A percentile compares a stretch with the other conserved stretches of the same genome.
Evolutionary conservation across 2,797 vertebrate genomes (phyloP).

Genomic region (Tragelaphus oryx): DNA sequence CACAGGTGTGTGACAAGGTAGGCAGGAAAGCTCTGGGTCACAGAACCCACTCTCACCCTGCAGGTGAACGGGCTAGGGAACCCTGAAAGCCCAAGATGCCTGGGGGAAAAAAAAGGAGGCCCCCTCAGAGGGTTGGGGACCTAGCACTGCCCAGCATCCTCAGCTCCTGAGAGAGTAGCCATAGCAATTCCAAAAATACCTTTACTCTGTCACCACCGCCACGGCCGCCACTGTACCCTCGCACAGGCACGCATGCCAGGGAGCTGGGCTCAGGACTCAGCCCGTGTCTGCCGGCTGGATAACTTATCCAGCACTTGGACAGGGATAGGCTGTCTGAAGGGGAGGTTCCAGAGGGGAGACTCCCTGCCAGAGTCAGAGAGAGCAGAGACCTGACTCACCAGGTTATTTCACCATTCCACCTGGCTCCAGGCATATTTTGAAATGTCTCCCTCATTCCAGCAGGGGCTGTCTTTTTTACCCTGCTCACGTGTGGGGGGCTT

Average conservation of each 20-base stretch:
- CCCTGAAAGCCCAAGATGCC: neutral
- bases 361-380: neutral
- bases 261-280: neutral
- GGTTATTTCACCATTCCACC: neutral
- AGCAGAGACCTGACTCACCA: neutral
- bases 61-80: neutral
- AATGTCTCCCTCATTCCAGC: neutral
- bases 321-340: neutral
- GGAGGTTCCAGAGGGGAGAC: neutral
- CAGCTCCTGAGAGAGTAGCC: neutral
- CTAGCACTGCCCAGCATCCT: neutral
- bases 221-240: rapidly evolving
- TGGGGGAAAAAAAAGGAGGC: neutral
- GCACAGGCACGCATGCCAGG: rapidly evolving
- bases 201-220: rapidly evolving
- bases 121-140: neutral
- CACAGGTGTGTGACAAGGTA: neutral
- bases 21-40: neutral
- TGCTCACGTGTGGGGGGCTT: neutral
- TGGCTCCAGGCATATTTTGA: neutral
- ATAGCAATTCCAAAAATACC: too few species aligned
- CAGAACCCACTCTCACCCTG: rapidly evolving
- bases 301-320: neutral
- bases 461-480: neutral
- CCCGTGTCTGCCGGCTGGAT: neutral